Evolutionary conservation across 2,888 invertebrate species (phyloP).

Genomic region (Sarcophaga caerulescens): DNA sequence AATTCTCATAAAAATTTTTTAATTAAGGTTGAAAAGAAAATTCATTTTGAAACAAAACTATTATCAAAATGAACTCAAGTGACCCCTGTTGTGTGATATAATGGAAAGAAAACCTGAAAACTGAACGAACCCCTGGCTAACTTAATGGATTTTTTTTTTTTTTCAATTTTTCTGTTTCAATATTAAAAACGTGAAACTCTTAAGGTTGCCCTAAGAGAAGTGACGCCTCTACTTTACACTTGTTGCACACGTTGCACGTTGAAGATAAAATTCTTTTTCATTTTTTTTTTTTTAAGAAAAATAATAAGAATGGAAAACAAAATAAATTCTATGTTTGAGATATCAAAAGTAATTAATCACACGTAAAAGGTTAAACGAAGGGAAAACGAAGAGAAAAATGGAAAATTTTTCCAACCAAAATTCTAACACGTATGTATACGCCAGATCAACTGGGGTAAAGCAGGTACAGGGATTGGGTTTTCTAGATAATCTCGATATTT

Average conservation of each 20-base stretch:
- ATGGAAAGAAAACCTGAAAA: background rate
- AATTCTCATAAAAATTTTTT: slow-evolving; percentile 39
- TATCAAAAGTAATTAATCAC: slow-evolving; percentile 60
- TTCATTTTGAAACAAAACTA: background rate
- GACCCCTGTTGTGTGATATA: slow-evolving; percentile 13
- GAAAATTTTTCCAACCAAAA: background rate
- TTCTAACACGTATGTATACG: background rate
- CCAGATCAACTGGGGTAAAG: background rate
- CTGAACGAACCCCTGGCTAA: background rate
- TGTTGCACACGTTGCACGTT: slow-evolving; percentile 30
- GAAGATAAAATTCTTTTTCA: background rate
- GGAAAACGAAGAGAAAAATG: background rate
- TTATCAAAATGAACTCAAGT: slow-evolving; percentile 51
- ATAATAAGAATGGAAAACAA: background rate
- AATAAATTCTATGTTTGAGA: slow-evolving; percentile 22
- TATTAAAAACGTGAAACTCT: background rate
- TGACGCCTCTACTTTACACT: slow-evolving; percentile 54
- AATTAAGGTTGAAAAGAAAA: slow-evolving; percentile 43
- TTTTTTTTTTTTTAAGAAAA: background rate
- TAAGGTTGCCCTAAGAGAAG: background rate
- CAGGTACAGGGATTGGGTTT: background rate
- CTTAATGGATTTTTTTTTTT: background rate
- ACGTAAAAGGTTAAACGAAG: slow-evolving; percentile 28
- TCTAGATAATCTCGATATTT: background rate
- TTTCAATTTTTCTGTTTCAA: background rate